Percentiles rank a stretch among this genome's conserved stretches.
phyloP scores from a whole-genome alignment of 2,113 vertebrate species.

The Myxocyprinus asiaticus region DNA sequence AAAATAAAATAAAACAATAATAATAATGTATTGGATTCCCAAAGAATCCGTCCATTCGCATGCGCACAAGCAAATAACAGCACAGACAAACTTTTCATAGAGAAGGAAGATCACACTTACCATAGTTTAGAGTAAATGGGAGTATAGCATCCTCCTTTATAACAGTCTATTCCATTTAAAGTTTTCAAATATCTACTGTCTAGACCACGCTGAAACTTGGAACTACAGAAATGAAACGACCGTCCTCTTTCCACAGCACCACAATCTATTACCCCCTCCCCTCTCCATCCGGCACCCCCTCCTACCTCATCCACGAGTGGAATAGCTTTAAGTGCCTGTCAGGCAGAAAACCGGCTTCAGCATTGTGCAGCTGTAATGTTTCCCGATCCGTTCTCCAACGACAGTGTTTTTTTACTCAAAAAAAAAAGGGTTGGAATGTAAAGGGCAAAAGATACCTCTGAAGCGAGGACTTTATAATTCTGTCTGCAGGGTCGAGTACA shows the following conservation, averaged over 20 bases:
- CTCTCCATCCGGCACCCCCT: not conserved
- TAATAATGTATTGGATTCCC: no score
- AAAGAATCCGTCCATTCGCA: not conserved
- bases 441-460: constrained; percentile 32
- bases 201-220: constrained; percentile 39
- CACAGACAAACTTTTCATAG: not conserved
- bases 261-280: constrained; percentile 35
- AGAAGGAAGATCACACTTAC: constrained; percentile 42
- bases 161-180: constrained; percentile 8
- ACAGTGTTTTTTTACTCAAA: constrained; percentile 42
- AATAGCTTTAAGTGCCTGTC: constrained; percentile 42
- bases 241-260: constrained; percentile 8
- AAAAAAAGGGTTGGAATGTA: constrained; percentile 27
- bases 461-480: constrained; percentile 15
- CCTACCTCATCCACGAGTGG: constrained; percentile 49
- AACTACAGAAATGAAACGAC: not conserved
- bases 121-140: constrained; percentile 11
- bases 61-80: not conserved
- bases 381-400: constrained; percentile 48
- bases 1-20: no score
- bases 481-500: constrained; percentile 37
- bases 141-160: constrained; percentile 36
- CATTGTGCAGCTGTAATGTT: constrained; percentile 49
- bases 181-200: constrained; percentile 37
- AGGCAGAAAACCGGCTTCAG: constrained; percentile 49